phyloP scores from a whole-genome alignment of 2,888 invertebrate genomes.

The Osmoderma eremita region DNA sequence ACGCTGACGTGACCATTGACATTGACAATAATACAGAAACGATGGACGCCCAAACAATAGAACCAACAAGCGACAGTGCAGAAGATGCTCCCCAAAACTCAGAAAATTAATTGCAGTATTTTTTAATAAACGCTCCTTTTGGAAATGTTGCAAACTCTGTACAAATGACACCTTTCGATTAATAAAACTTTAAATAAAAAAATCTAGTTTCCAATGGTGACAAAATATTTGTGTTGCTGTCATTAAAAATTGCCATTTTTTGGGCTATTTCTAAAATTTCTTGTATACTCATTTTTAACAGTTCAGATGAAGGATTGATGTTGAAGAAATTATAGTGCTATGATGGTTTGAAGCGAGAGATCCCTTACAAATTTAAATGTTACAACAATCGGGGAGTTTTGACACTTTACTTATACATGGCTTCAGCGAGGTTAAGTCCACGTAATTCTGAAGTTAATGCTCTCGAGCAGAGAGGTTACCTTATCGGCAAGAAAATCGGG shows the following conservation, averaged over 20 bases:
- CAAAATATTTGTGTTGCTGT: constrained; percentile 51
- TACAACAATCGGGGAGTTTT: constrained; percentile 42
- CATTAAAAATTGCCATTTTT: constrained; percentile 46
- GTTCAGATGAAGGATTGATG: constrained; percentile 39
- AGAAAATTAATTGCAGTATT: background rate
- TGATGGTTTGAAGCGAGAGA: constrained; percentile 44
- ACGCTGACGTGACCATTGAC: constrained; percentile 29
- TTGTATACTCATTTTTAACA: constrained; percentile 44
- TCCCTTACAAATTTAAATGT: constrained; percentile 43
- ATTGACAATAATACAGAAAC: constrained; percentile 34
- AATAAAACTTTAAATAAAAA: constrained; percentile 40
- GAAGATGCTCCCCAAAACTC: background rate
- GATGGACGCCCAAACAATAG: constrained; percentile 30
- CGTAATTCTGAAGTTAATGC: constrained; percentile 87
- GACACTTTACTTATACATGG: constrained; percentile 64
- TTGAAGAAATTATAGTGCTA: constrained; percentile 44
- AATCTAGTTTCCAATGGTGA: constrained; percentile 48
- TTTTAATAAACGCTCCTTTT: background rate
- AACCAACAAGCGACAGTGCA: background rate
- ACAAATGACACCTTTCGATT: constrained; percentile 32
- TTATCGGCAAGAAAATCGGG: constrained; percentile 87
- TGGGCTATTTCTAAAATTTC: constrained; percentile 46
- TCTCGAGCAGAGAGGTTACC: constrained; percentile 84
- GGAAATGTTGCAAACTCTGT: constrained; percentile 4
- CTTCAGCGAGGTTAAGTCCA: constrained; percentile 75